A percentile compares a stretch with the other conserved stretches of the same genome.
Conservation (phyloP, 2,888 invertebrate genomes). For the Melanchra persicariae region DNA sequence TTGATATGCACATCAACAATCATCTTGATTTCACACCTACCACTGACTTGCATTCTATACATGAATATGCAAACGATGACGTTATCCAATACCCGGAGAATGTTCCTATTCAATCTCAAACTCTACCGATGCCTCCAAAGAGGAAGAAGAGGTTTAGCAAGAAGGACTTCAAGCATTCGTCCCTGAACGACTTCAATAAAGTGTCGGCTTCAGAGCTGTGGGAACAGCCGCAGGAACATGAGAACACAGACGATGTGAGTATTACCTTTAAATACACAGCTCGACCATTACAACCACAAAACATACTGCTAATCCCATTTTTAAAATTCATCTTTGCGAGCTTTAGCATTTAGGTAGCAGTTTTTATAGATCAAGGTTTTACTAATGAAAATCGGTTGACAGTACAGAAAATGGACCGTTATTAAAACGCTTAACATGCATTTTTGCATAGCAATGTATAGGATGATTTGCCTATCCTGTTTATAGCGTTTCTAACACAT, state of each 20-base stretch:
- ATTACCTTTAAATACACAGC: constrained; percentile 30
- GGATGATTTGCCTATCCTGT: not conserved
- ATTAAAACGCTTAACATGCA: no score
- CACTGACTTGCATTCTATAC: constrained; percentile 84
- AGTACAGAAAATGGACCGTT: no score
- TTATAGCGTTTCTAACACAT: not conserved
- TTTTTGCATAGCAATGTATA: not conserved
- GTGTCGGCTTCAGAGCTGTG: constrained; percentile 74
- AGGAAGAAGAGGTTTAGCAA: constrained; percentile 81
- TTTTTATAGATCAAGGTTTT: no score
- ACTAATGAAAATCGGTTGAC: no score
- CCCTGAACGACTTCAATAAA: constrained; percentile 82
- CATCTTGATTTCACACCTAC: constrained; percentile 82
- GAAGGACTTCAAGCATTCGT: constrained; percentile 81
- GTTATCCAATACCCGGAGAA: constrained; percentile 90
- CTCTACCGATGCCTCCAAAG: constrained; percentile 87
- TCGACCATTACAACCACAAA: not conserved
- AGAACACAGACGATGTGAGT: constrained; percentile 85
- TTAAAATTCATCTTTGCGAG: not conserved
- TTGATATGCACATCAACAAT: constrained; percentile 75
- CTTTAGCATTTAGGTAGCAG: no score
- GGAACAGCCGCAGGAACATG: constrained; percentile 76
- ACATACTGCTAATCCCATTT: not conserved
- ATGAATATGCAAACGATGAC: constrained; percentile 88
- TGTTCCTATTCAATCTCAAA: constrained; percentile 84